These are phyloP conservation scores for Acropora tenuis DNA, from an alignment of 64 coral and sea anemone genomes.

Conservation along the genomic window DNA sequence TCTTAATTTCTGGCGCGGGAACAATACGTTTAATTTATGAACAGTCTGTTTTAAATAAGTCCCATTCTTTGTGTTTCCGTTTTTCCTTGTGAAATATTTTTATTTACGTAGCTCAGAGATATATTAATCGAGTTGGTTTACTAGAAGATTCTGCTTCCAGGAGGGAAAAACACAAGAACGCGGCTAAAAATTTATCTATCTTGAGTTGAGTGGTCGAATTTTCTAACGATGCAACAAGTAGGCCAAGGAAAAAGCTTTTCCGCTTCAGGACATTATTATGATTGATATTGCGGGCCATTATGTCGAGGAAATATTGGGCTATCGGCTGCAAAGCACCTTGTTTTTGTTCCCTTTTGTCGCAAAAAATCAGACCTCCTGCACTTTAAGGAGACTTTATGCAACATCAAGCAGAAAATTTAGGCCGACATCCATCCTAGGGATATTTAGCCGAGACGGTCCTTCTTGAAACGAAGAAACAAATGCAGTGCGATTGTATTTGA, in stretches of 20 bases:
- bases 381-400: neutral
- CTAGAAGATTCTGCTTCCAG: neutral
- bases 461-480: neutral
- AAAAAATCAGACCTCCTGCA: slow-evolving; percentile 18
- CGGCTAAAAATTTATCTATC: neutral
- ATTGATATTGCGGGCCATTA: neutral
- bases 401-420: neutral
- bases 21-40: slow-evolving; percentile 25
- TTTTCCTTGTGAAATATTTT: neutral
- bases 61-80: slow-evolving; percentile 13
- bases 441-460: neutral
- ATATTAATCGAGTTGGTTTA: neutral
- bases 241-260: neutral
- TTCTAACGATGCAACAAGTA: neutral
- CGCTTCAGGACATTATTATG: neutral
- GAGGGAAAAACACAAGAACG: neutral
- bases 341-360: neutral
- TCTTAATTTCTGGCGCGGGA: neutral
- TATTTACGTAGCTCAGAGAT: neutral
- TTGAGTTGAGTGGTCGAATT: neutral
- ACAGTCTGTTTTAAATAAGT: neutral
- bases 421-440: neutral
- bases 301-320: slow-evolving; percentile 9
- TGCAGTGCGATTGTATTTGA: too few relatives aligned
- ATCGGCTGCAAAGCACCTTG: neutral